Base-by-base conservation (phyloP, 2,797 vertebrate genomes). In the Cynodonichthys magdalenae region DNA sequence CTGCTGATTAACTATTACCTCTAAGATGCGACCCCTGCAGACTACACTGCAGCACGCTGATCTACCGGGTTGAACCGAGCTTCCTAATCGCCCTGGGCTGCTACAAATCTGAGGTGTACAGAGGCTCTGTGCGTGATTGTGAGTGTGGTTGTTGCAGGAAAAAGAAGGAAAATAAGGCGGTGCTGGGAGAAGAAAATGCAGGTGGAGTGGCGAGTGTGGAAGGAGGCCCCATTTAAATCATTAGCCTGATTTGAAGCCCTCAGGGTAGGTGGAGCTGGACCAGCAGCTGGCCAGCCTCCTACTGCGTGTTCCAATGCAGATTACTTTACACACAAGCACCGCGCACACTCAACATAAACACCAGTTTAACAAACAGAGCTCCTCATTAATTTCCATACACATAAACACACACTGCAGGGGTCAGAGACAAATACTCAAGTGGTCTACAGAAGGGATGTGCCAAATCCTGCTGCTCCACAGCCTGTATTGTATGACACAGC, bases 181-280 rank as follows among this genome's bases (percentile, higher is more conserved):
- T 0, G 50, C 9, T 42, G 47, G 45, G 20, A 12, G n/a, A 45
- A 59, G 70, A 74, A 62, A 49, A 49, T 66, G 66, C 19, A 56
- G 73, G 77, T 72, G 72, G 66, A 85, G 79, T 69, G 79, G 76
- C 82, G 79, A 86, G 76, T 79, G 78, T 60, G 79, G 80, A 85
- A 84, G 82, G 81, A 87, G 86, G 78, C 84, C 83, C 81, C 81
- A 89, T 92, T 90, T 84, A 90, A 92, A 91, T 80, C 87, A 93
- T 93, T 92, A 93, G 85, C 74, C 75, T 89, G 87, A 91, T 89
- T 91, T 90, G 77, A 63, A 83, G 82, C 79, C 89, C 91, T 81
- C 50, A 10, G 90, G 90, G 82, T 73, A 80, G 75, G 69, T 83
- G 87, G 77, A 77, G 75, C 76, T 81, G 79, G 79, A 80, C 63